Conservation (phyloP, 2,888 invertebrate genomes). For the Eristalis arbustorum region DNA sequence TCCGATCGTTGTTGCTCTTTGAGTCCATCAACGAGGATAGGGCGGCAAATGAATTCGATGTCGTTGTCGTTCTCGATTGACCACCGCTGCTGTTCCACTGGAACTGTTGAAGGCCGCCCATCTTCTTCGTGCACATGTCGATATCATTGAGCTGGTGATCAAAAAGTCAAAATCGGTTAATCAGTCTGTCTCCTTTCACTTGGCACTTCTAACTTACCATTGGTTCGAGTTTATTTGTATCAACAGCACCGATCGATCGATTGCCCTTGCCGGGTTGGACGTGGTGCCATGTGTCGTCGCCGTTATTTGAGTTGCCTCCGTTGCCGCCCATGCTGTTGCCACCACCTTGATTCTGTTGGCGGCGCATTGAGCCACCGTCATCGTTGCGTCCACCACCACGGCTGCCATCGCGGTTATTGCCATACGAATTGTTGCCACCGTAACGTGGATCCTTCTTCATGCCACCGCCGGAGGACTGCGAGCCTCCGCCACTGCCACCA, state of each 20-base stretch:
- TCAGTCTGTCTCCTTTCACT: too few species aligned
- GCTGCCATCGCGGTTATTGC: slow-evolving; percentile 75
- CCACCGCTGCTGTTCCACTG: slow-evolving; percentile 73
- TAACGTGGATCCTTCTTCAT: slow-evolving; percentile 58
- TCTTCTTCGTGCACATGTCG: slow-evolving; percentile 76
- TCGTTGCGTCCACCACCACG: slow-evolving; percentile 72
- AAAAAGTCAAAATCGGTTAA: neutral
- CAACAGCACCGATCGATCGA: slow-evolving; percentile 75
- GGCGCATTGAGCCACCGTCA: slow-evolving; percentile 75
- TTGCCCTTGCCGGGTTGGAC: slow-evolving; percentile 79
- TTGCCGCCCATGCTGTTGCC: slow-evolving; percentile 61
- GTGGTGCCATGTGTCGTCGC: slow-evolving; percentile 77
- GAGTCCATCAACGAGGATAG: slow-evolving; percentile 76
- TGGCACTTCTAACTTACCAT: slow-evolving; percentile 73
- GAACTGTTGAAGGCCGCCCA: slow-evolving; percentile 77
- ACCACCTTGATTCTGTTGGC: slow-evolving; percentile 74
- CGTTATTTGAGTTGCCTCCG: slow-evolving; percentile 72
- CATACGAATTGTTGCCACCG: slow-evolving; percentile 45
- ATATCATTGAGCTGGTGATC: slow-evolving; percentile 74
- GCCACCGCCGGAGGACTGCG: slow-evolving; percentile 56
- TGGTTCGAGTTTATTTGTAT: slow-evolving; percentile 77
- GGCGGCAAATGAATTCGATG: slow-evolving; percentile 78
- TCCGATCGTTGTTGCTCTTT: slow-evolving; percentile 74
- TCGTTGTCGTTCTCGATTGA: slow-evolving; percentile 72
- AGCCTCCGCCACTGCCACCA: slow-evolving; percentile 52